Conservation (phyloP, 2,888 invertebrate genomes). For the Harpalus rufipes region DNA sequence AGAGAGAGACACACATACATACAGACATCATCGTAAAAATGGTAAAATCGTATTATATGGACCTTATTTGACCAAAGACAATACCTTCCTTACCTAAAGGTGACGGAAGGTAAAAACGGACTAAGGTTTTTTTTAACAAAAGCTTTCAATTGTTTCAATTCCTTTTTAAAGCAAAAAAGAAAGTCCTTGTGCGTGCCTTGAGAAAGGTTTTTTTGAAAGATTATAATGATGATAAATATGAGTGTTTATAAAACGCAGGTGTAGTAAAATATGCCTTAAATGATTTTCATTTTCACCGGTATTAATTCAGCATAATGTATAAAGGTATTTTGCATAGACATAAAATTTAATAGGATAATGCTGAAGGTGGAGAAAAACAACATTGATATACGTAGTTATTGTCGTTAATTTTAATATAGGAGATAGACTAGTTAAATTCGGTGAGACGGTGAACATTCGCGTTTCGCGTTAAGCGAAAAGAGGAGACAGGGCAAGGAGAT, state of each 20-base stretch:
- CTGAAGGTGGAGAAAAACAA: slow-evolving; percentile 25
- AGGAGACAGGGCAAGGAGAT: background rate
- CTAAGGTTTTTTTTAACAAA: too few relatives aligned
- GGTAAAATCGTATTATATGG: too few relatives aligned
- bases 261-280: slow-evolving; percentile 22
- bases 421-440: slow-evolving; percentile 35
- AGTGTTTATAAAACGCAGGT: slow-evolving; percentile 4
- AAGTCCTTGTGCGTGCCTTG: too few relatives aligned
- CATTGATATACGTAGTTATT: slow-evolving; percentile 36
- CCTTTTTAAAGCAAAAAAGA: too few relatives aligned
- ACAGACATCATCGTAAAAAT: too few relatives aligned
- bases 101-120: too few relatives aligned
- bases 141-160: too few relatives aligned
- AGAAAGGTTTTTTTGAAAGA: too few relatives aligned
- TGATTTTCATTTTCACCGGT: slow-evolving; percentile 27
- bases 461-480: background rate
- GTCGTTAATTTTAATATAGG: slow-evolving; percentile 40
- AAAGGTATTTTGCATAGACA: slow-evolving; percentile 41
- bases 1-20: too few relatives aligned
- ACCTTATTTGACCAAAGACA: too few relatives aligned
- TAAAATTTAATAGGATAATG: slow-evolving; percentile 38
- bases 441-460: slow-evolving; percentile 25
- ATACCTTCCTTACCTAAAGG: too few relatives aligned
- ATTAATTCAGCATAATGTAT: background rate
- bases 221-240: background rate